phyloP scores from a whole-genome alignment of 2,888 invertebrate species.

The Andrena marginata region DNA sequence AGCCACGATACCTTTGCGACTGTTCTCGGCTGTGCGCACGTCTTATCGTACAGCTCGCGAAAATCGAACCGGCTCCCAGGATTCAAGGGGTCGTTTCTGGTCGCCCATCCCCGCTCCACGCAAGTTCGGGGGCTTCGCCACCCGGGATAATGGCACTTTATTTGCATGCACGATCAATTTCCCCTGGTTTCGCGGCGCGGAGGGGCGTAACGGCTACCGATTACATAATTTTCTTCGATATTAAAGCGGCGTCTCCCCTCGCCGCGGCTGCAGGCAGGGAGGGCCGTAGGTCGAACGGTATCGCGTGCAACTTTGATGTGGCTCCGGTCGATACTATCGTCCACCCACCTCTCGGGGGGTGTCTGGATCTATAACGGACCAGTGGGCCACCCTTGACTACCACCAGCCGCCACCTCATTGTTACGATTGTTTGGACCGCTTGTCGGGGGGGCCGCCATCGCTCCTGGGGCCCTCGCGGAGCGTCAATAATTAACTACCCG shows the following conservation, averaged over 20 bases:
- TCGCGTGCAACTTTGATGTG: conserved; percentile 83
- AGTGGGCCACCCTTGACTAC: conserved; percentile 61
- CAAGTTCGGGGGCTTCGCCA: conserved; percentile 62
- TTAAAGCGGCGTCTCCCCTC: conserved; percentile 78
- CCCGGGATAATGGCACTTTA: conserved; percentile 78
- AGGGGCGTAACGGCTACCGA: conserved; percentile 77
- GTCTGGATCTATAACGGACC: conserved; percentile 64
- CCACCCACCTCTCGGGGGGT: conserved; percentile 56
- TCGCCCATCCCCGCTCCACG: conserved; percentile 22
- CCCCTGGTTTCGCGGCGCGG: conserved; percentile 40
- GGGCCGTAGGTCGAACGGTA: conserved; percentile 65
- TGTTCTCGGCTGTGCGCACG: conserved; percentile 19
- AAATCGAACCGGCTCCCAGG: conserved; percentile 64
- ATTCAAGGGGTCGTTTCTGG: conserved; percentile 56
- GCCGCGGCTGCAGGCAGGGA: conserved; percentile 30
- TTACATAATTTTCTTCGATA: conserved; percentile 83
- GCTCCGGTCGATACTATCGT: conserved; percentile 75
- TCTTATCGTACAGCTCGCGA: conserved; percentile 65
- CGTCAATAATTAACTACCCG: conserved; percentile 82
- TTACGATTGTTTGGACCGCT: conserved; percentile 76
- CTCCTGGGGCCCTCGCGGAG: conserved; percentile 63
- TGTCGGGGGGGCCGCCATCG: conserved; percentile 58
- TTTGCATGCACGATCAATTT: conserved; percentile 82
- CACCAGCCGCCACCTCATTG: conserved; percentile 59
- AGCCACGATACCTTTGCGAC: not conserved